Conservation (phyloP, 37 sponge, comb jelly and placozoan genomes). For the Beroe ovata region DNA sequence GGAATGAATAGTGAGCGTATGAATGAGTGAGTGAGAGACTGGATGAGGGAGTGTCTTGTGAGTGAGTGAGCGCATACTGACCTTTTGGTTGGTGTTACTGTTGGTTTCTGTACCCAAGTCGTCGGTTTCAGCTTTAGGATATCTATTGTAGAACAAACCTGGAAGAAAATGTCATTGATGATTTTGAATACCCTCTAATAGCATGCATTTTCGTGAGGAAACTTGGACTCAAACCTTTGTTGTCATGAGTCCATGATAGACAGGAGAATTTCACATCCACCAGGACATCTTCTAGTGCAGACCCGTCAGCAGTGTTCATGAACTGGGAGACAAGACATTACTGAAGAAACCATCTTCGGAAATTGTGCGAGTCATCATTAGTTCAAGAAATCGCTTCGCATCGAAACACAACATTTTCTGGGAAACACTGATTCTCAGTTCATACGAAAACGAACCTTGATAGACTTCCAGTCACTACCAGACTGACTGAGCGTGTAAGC, state of each 20-base stretch:
- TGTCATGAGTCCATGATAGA: slow-evolving; percentile 96
- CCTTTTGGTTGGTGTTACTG: slow-evolving; percentile 21
- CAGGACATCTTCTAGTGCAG: slow-evolving; percentile 71
- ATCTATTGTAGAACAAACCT: slow-evolving; percentile 49
- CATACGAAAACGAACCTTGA: slow-evolving; percentile 76
- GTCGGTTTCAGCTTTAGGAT: neutral
- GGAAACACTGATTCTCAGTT: too few relatives aligned
- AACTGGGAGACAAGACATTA: slow-evolving; percentile 72
- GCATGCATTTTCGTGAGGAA: neutral
- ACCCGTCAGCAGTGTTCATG: slow-evolving; percentile 71
- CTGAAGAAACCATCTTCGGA: too few relatives aligned
- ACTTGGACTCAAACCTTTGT: slow-evolving; percentile 72
- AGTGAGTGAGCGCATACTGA: too few relatives aligned
- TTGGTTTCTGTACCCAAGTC: slow-evolving; percentile 60
- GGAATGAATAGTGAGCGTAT: neutral
- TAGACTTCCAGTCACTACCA: slow-evolving; percentile 94
- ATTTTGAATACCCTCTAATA: too few relatives aligned
- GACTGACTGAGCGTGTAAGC: slow-evolving; percentile 86
- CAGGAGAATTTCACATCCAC: slow-evolving; percentile 85
- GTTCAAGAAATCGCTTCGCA: too few relatives aligned
- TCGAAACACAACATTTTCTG: too few relatives aligned
- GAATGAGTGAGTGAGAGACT: neutral
- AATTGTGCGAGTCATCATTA: too few relatives aligned
- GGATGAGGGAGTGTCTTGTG: neutral
- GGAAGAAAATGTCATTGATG: neutral